phyloP scores from a whole-genome alignment of 2,797 vertebrate species.

The Sebastes trivittatus region DNA sequence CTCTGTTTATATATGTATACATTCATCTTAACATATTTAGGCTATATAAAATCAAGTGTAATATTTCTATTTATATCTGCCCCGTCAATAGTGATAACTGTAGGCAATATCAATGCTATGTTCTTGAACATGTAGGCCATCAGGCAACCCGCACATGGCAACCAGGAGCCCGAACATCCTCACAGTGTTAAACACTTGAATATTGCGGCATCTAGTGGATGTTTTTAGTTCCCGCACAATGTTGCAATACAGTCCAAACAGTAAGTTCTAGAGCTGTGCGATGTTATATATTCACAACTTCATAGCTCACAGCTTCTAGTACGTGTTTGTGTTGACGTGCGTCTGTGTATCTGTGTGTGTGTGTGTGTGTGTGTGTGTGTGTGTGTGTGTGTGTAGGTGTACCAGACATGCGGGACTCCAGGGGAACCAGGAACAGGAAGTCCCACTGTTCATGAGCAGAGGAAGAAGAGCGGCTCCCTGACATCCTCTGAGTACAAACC shows the following conservation, averaged over 20 bases:
- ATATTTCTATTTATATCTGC: background rate
- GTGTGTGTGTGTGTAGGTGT: constrained; percentile 78
- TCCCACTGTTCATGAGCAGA: constrained; percentile 79
- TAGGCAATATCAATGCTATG: background rate
- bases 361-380: background rate
- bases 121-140: background rate
- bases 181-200: background rate
- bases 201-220: constrained; percentile 56
- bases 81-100: background rate
- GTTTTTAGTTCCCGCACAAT: background rate
- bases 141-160: background rate
- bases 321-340: background rate
- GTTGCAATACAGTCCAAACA: background rate
- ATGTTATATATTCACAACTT: background rate
- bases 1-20: background rate
- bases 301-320: background rate
- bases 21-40: background rate
- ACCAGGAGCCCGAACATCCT: background rate
- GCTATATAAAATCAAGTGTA: background rate
- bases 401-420: constrained; percentile 89
- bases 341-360: background rate
- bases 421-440: constrained; percentile 83
- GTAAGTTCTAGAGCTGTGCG: background rate
- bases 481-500: constrained; percentile 80
- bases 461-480: constrained; percentile 75